Percentiles rank a stretch among this genome's conserved stretches.
Evolutionary conservation across 2,888 invertebrate species (phyloP).

Genomic region (Pseudococcus jackbeardsleyi): DNA sequence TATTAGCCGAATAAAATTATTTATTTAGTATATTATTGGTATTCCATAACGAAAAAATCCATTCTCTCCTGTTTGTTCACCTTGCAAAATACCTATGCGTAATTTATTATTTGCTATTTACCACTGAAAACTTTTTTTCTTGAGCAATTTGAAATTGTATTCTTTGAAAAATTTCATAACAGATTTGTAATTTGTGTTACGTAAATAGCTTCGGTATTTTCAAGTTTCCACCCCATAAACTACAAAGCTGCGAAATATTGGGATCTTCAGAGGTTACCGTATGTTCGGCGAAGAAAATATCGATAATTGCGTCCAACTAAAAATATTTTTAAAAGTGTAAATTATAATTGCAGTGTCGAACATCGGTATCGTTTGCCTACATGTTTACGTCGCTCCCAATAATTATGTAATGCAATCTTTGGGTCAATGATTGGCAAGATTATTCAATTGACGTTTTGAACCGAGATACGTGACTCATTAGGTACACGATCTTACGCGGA

Average conservation of each 20-base stretch:
- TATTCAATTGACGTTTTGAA: conserved; percentile 26
- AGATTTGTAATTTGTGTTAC: not conserved
- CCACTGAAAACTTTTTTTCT: not conserved
- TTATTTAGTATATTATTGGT: not conserved
- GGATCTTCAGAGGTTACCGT: not conserved
- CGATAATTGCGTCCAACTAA: not conserved
- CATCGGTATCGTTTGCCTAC: not conserved
- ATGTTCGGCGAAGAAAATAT: not conserved
- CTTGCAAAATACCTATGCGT: not conserved
- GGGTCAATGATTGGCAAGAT: conserved; percentile 36
- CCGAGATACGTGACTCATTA: conserved; percentile 11
- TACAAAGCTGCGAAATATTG: not conserved
- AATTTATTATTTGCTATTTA: not conserved
- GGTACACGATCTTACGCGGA: not conserved
- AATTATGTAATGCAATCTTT: conserved; percentile 9
- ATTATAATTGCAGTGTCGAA: not conserved
- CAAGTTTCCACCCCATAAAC: conserved; percentile 16
- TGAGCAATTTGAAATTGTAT: conserved; percentile 1
- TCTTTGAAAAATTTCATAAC: not conserved
- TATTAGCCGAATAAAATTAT: not conserved
- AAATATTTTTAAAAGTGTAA: conserved; percentile 4
- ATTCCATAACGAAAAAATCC: not conserved
- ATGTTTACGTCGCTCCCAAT: not conserved
- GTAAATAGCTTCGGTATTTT: not conserved
- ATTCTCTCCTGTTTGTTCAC: not conserved